Conservation (phyloP, 2,113 vertebrate species). For the Odocoileus virginianus region DNA sequence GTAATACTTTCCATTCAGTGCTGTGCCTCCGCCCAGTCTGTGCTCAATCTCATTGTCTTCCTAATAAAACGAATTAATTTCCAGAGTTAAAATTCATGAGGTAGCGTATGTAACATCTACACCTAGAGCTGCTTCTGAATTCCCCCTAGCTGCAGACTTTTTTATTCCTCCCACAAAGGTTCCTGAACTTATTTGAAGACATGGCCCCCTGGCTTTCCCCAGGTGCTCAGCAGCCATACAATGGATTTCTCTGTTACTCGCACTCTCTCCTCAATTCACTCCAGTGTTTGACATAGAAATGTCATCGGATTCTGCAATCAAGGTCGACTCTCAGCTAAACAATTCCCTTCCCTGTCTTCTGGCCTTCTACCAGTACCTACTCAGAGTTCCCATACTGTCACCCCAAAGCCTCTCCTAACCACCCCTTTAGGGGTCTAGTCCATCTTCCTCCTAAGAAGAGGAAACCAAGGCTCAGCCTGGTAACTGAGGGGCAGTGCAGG, state of each 20-base stretch:
- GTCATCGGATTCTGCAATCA: neutral
- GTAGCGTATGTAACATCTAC: neutral
- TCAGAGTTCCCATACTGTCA: neutral
- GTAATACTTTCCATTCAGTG: neutral
- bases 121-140: neutral
- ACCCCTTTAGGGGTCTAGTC: neutral
- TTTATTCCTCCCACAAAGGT: neutral
- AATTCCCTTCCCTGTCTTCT: neutral
- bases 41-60: neutral
- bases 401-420: neutral
- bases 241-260: neutral
- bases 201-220: neutral
- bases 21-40: neutral
- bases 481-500: neutral
- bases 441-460: neutral
- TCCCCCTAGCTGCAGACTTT: neutral
- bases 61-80: slow-evolving; percentile 49
- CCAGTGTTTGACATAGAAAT: neutral
- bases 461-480: neutral
- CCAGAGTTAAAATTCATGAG: slow-evolving; percentile 45
- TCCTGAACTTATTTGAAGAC: neutral
- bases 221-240: neutral
- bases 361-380: neutral
- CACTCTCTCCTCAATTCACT: neutral
- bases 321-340: neutral